Evolutionary conservation across 1,140 invertebrate species (phyloP), one percentile per base, ranked within the genome.

Genomic region (Plectrocnemia conspersa): DNA sequence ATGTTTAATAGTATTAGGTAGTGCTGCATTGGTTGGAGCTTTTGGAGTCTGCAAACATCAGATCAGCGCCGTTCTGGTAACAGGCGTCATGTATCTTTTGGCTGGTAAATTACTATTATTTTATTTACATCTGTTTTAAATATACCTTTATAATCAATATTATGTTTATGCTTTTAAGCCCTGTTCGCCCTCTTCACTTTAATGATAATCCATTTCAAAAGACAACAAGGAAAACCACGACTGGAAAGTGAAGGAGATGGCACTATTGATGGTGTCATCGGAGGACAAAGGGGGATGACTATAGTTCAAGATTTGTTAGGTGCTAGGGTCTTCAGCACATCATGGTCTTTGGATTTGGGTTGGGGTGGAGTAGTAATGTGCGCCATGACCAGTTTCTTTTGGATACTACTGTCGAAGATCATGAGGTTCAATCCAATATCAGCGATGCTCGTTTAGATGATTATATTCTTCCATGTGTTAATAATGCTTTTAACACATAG

Each of bases 71-170:
- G 89, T 93, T 3, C 79, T 94, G 7, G 84, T 94, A 2, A 93
- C 91, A 0, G 91, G 90, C 15, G 89, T 93, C 21, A 92, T 94
- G 88, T 93, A 93, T 71, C 73, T 93, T 16, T 69, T 94, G 60
- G 89, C 91, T 72, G 89, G 89, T 91, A 71, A 78, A 65, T 64
- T 35, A 6, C 3, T 19, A 7, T 22, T 29, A 29, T 7, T 29
- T 7, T n/a, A 29, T 29, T 6, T 40, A 40, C 18, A 7, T 15
- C 11, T 15, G 6, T 15, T 13, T 40, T 40, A 40, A 40, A 7
- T 29, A 7, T 29, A 44, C 21, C 10, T 10, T 23, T 22, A 23
- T 11, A 44, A 44, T 44, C 7, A 22, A 11, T 15, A 44, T 27
- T 57, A 45, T 16, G 44, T 55, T 52, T 65, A 53, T 63, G 56